These are phyloP conservation scores for Bolinopsis microptera DNA, from an alignment of 37 sponge, comb jelly and placozoan genomes.

Conservation along the genomic window DNA sequence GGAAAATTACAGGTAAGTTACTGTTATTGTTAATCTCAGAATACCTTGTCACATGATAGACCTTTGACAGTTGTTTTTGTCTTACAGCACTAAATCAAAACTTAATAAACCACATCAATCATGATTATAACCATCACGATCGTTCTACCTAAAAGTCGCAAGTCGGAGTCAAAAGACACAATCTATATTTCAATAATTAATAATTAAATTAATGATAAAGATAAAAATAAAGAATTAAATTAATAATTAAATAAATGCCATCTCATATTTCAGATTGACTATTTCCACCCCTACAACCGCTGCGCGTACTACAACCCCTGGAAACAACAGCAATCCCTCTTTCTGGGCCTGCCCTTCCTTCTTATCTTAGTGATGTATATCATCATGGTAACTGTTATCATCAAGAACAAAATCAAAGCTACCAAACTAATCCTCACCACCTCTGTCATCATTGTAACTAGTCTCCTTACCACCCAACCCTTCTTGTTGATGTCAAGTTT, in stretches of 20 bases:
- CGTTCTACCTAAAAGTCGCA: too few relatives aligned
- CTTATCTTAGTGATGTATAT: neutral
- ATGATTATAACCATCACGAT: too few relatives aligned
- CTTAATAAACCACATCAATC: too few relatives aligned
- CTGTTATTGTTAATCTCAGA: too few relatives aligned
- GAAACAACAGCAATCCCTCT: neutral
- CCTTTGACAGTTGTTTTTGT: too few relatives aligned
- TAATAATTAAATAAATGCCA: too few relatives aligned
- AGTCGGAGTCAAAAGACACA: too few relatives aligned
- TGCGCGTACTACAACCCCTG: neutral
- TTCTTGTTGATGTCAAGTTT: neutral
- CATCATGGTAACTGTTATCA: neutral
- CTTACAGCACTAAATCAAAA: too few relatives aligned
- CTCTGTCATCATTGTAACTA: neutral
- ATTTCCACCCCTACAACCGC: slow-evolving; percentile 1
- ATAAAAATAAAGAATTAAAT: too few relatives aligned
- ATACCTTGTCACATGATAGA: too few relatives aligned
- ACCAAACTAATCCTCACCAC: neutral
- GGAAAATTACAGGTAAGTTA: neutral
- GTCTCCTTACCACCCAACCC: neutral
- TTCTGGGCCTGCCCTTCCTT: neutral
- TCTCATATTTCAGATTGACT: neutral
- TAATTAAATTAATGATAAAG: too few relatives aligned
- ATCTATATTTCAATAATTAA: too few relatives aligned
- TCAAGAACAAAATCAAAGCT: slow-evolving; percentile 6